These are phyloP conservation scores for Drosophila sechellia DNA, from an alignment of 1,140 invertebrate genomes.

Conservation along the genomic window DNA sequence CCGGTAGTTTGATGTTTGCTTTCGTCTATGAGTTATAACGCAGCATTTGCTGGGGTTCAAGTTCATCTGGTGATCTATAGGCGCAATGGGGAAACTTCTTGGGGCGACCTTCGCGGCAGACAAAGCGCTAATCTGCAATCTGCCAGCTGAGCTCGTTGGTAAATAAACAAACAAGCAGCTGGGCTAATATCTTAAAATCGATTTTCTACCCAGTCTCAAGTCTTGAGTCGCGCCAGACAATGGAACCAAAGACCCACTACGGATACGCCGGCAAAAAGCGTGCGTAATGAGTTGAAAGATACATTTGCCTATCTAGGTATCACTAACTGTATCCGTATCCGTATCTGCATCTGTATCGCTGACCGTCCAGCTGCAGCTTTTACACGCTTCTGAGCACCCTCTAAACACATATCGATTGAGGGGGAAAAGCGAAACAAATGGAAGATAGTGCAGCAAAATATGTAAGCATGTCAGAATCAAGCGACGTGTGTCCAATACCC, in stretches of 20 bases:
- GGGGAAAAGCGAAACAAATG: constrained; percentile 25
- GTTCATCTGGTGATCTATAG: constrained; percentile 19
- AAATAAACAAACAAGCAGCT: constrained; percentile 33
- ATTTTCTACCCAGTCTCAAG: constrained; percentile 27
- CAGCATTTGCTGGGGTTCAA: constrained; percentile 44
- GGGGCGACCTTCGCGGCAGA: constrained; percentile 27
- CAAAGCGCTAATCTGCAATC: constrained; percentile 41
- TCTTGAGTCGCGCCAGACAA: constrained; percentile 27
- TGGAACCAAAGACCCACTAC: constrained; percentile 39
- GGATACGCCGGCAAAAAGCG: constrained; percentile 18
- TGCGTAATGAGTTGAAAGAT: constrained; percentile 44
- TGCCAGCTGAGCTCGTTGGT: constrained; percentile 34
- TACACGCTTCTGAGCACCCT: constrained; percentile 48
- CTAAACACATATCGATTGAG: constrained; percentile 68
- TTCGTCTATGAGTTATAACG: constrained; percentile 59
- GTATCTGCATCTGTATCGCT: constrained; percentile 22
- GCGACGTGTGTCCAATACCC: constrained; percentile 70
- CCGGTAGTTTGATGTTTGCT: constrained; percentile 28
- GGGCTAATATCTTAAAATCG: constrained; percentile 31
- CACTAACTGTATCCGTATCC: constrained; percentile 33
- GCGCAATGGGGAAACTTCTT: constrained; percentile 26
- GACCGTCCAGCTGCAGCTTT: constrained; percentile 11
- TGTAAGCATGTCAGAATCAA: constrained; percentile 72
- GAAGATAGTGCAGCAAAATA: constrained; percentile 46
- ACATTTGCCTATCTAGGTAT: constrained; percentile 29